phyloP scores from a whole-genome alignment of 2,888 invertebrate genomes.

The Lycocerus yunnanus region DNA sequence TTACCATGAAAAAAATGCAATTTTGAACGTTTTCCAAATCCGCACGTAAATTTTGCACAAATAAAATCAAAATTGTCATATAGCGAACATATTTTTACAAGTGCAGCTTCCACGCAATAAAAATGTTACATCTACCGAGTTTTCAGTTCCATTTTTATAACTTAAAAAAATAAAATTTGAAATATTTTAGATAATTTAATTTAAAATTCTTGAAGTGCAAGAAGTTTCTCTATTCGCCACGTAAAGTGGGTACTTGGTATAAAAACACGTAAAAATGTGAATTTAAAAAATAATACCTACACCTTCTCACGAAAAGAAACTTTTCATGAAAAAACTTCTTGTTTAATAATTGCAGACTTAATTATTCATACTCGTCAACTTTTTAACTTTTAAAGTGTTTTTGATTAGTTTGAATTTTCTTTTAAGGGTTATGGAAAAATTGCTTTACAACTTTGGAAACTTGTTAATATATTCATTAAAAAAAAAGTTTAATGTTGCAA shows the following conservation, averaged over 20 bases:
- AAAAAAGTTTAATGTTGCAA: neutral
- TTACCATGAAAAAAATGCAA: neutral
- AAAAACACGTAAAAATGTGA: neutral
- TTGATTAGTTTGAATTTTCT: neutral
- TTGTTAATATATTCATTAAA: conserved; percentile 3
- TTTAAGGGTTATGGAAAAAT: neutral
- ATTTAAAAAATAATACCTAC: neutral
- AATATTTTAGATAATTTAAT: neutral
- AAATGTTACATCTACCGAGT: neutral
- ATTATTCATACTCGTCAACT: neutral
- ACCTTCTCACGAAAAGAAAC: neutral
- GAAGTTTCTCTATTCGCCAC: neutral
- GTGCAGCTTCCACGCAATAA: neutral
- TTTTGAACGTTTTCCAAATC: neutral
- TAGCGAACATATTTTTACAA: neutral
- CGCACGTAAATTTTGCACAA: neutral
- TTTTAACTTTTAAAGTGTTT: neutral
- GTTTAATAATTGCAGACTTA: neutral
- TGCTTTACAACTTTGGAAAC: neutral
- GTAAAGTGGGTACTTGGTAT: neutral
- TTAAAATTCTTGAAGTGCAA: neutral
- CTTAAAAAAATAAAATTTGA: neutral
- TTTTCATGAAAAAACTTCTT: neutral
- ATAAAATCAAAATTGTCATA: no score
- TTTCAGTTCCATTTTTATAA: neutral